phyloP scores from a whole-genome alignment of 2,113 vertebrate species.

The Pseudopodoces humilis region DNA sequence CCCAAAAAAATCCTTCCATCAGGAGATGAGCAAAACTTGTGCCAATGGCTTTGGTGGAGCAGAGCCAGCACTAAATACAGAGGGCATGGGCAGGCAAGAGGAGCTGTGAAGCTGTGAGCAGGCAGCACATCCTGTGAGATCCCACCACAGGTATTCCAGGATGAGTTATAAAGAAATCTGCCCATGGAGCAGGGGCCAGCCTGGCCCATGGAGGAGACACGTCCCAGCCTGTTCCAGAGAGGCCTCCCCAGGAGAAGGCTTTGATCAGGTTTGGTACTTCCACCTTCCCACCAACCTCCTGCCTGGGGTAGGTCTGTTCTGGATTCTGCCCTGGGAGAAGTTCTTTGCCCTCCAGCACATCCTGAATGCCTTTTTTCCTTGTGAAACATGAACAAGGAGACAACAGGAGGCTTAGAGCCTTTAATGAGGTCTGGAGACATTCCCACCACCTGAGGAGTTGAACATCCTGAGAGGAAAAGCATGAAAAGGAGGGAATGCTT shows the following conservation, averaged over 20 bases:
- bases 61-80: not conserved
- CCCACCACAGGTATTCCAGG: not conserved
- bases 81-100: not conserved
- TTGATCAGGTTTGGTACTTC: not conserved
- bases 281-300: not conserved
- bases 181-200: not conserved
- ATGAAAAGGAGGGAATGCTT: not conserved
- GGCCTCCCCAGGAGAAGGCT: not conserved
- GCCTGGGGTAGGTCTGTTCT: not conserved
- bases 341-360: not conserved
- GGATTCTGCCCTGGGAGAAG: not conserved
- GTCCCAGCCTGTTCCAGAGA: not conserved
- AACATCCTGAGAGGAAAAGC: not conserved
- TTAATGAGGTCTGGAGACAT: not conserved
- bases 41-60: not conserved
- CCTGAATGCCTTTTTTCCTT: not conserved
- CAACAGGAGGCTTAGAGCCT: not conserved
- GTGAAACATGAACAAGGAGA: not conserved
- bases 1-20: not conserved
- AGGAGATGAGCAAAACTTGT: not conserved
- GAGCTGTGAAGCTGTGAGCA: not conserved
- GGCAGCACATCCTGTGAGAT: not conserved
- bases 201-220: not conserved
- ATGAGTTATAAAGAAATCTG: fast-evolving
- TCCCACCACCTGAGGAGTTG: not conserved